These are phyloP conservation scores for Caenorhabditis virilis DNA, from an alignment of 2,888 invertebrate species.

Conservation along the genomic window DNA sequence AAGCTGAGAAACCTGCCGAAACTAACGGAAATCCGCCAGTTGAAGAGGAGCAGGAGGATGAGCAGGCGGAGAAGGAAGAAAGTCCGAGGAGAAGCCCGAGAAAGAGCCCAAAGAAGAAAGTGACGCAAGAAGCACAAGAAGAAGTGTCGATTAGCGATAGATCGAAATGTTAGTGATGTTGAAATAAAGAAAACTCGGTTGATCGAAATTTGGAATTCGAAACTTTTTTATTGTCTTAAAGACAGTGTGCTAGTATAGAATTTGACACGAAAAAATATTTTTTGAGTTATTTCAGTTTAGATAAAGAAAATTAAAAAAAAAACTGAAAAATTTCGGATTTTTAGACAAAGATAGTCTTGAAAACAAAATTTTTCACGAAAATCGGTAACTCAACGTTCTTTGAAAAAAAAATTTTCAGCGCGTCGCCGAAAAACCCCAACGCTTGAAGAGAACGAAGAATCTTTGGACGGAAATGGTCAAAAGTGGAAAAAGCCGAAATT, in stretches of 20 bases:
- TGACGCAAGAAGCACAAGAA: neutral
- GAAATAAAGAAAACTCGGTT: neutral
- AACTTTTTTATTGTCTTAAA: too few relatives aligned
- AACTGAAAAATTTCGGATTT: neutral
- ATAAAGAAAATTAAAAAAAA: neutral
- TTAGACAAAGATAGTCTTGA: neutral
- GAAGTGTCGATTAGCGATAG: neutral
- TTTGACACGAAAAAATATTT: too few relatives aligned
- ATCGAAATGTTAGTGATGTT: neutral
- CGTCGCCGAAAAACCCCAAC: conserved; percentile 18
- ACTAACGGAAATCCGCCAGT: too few relatives aligned
- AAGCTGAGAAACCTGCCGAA: too few relatives aligned
- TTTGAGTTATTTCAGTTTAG: neutral
- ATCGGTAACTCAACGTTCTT: neutral
- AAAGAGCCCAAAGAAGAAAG: neutral
- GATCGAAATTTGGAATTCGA: too few relatives aligned
- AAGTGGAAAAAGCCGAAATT: conserved; percentile 29
- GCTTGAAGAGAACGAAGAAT: conserved; percentile 9
- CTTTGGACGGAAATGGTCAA: conserved; percentile 11
- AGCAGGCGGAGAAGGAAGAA: too few relatives aligned
- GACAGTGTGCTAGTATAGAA: too few relatives aligned
- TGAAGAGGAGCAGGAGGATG: too few relatives aligned
- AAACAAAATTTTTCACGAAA: neutral
- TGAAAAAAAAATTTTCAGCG: conserved; percentile 2
- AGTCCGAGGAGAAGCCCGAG: too few relatives aligned